Evolutionary conservation across 2,113 vertebrate genomes (phyloP), one percentile per base, ranked within the genome.

Genomic region (Diadophis punctatus): DNA sequence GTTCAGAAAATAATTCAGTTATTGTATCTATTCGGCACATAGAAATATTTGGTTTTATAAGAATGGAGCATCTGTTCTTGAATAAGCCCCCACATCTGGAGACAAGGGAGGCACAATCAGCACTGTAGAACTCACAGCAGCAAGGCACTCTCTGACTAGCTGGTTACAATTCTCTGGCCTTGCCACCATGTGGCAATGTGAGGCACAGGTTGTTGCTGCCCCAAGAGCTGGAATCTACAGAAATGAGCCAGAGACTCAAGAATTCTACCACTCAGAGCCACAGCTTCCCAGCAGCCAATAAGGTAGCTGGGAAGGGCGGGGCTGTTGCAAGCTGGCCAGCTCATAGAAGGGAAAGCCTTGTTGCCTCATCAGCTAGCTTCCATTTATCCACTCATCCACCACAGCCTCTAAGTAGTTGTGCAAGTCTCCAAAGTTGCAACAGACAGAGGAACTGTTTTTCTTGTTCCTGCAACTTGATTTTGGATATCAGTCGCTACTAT

Each of bases 291-390:
- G 22, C 22, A 85, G 43, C 52, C 52, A 89, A 92, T 49, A 43
- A 22, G 88, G 58, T 92, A 51, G 39, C 68, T 58, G 55, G 92
- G 43, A 56, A 39, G 52, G 43, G 30, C 20, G 53, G 63, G 9
- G 22, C 63, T 84, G 88, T 34, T 92, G 87, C 53, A 92, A 34
- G 43, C 52, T 34, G 51, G 68, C 52, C 88, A 85, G 63, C 51
- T 89, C 52, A 89, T 58, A 85, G 89, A 89, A 92, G 49, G 25
- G 63, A 49, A 92, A 92, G 86, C 52, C 60, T 92, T 80, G 8
- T 89, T 84, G 51, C 87, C 87, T 89, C 91, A 89, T 58, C 52
- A 92, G 20, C 16, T 56, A 53, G 51, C 88, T 90, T 92, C 43
- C 68, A 90, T 51, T 92, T 89, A 86, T 0, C 52, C 27, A 90